Evolutionary conservation across 1,140 invertebrate species (phyloP), one percentile per base, ranked within the genome.

Genomic region (Drosophila baimaii): DNA sequence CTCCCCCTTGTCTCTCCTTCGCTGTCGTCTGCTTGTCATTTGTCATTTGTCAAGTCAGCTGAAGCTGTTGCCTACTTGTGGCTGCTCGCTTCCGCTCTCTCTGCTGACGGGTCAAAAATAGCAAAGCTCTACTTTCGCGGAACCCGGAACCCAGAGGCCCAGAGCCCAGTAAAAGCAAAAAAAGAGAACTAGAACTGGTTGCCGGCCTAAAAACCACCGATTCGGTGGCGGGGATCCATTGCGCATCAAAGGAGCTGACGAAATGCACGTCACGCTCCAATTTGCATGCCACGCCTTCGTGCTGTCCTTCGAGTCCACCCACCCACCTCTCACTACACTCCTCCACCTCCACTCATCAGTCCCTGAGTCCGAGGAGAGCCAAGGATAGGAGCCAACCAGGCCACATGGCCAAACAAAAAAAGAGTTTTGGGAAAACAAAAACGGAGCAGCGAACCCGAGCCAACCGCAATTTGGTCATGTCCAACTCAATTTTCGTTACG

Each of bases 401-500:
- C 65, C 51, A 55, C 21, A 62, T 12, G 41, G 58, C 43, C 33
- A 37, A 39, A 41, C 17, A 41, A 72, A 61, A 52, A 56, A 47
- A 43, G 43, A 51, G 29, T 52, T 52, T 52, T 52, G 44, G 19
- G 15, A 27, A 43, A 64, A 58, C 41, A 58, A 21, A 64, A 63
- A 70, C 27, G 27, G 29, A 49, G 31, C 47, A 72, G 39, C 62
- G 52, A 79, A 58, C 61, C 41, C 81, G 65, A 74, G 52, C 82
- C 77, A 88, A 88, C 82, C 82, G 71, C 83, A 86, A 88, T 86
- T 86, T 79, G 82, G 77, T 82, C 82, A 86, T 88, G 82, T 86
- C 79, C 83, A 86, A 86, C 82, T 86, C 83, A 86, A 86, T 86
- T 86, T 86, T 88, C 79, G 82, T 82, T 88, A 86, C 83, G 82